Evolutionary conservation across 2,113 vertebrate genomes (phyloP).

Genomic region (Mandrillus leucophaeus): DNA sequence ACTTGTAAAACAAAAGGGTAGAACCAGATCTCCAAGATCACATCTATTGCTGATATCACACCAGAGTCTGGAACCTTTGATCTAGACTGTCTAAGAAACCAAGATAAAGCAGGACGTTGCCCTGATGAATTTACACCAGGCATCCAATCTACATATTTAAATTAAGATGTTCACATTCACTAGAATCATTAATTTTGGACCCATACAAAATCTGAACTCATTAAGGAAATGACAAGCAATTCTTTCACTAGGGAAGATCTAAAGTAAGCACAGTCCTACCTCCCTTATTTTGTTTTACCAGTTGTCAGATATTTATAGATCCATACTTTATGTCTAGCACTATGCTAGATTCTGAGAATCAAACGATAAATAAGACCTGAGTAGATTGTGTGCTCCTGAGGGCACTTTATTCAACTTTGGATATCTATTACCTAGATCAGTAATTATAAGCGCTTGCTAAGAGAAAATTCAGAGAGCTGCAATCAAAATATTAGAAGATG

Average conservation of each 20-base stretch:
- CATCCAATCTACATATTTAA: not conserved
- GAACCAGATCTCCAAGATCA: not conserved
- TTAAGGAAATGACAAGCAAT: not conserved
- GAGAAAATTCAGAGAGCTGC: not conserved
- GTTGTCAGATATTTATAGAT: not conserved
- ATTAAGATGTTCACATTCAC: not conserved
- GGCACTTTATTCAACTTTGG: not conserved
- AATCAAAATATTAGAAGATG: not conserved
- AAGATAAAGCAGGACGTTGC: not conserved
- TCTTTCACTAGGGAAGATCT: not conserved
- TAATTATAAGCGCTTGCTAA: not conserved
- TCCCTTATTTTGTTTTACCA: not conserved
- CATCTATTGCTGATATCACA: not conserved
- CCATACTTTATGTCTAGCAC: not conserved
- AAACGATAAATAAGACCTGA: not conserved
- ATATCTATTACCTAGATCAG: not conserved
- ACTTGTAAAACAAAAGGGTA: not conserved
- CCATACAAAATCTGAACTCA: not conserved
- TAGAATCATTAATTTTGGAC: not conserved
- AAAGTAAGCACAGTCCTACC: conserved; percentile 59
- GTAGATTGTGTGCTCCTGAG: not conserved
- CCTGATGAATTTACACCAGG: not conserved
- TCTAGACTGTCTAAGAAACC: not conserved
- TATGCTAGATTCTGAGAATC: not conserved
- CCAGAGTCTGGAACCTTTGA: not conserved